These are phyloP conservation scores for Uloborus plumipes DNA, from an alignment of 2,888 invertebrate genomes.

Conservation along the genomic window DNA sequence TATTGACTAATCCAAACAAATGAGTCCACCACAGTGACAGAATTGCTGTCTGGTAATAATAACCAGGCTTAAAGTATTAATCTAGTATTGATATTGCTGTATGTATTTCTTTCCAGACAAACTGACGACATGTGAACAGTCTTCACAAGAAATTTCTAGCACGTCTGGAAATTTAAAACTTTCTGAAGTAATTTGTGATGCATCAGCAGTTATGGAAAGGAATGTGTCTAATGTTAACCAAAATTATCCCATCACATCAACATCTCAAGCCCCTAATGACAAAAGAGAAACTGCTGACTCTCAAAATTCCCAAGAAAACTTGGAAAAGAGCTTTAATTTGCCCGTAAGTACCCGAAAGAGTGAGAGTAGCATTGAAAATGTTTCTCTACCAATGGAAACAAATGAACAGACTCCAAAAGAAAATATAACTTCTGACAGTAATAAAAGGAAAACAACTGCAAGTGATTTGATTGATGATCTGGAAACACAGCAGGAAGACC, in stretches of 20 bases:
- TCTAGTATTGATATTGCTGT: too few relatives aligned
- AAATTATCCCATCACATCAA: background rate
- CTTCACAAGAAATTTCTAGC: background rate
- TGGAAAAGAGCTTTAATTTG: background rate
- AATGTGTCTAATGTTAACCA: background rate
- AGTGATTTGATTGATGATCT: constrained; percentile 65
- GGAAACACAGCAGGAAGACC: constrained; percentile 61
- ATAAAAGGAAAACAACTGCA: constrained; percentile 57
- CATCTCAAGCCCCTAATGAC: background rate
- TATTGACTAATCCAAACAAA: too few relatives aligned
- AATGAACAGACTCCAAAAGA: constrained; percentile 8
- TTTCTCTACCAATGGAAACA: constrained; percentile 1
- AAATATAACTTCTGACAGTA: constrained; percentile 9
- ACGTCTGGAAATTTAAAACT: constrained; percentile 22
- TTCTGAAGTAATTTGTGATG: constrained; percentile 14
- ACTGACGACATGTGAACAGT: background rate
- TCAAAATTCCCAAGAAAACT: background rate
- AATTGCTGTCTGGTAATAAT: too few relatives aligned
- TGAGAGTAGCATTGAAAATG: constrained; percentile 11
- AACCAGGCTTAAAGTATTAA: too few relatives aligned
- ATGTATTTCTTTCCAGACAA: constrained; percentile 3
- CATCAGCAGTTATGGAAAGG: background rate
- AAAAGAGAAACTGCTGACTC: background rate
- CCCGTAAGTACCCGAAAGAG: constrained; percentile 2
- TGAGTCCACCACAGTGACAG: too few relatives aligned